Evolutionary conservation across 1,140 invertebrate genomes (phyloP).

Genomic region (Anastatus disparis): DNA sequence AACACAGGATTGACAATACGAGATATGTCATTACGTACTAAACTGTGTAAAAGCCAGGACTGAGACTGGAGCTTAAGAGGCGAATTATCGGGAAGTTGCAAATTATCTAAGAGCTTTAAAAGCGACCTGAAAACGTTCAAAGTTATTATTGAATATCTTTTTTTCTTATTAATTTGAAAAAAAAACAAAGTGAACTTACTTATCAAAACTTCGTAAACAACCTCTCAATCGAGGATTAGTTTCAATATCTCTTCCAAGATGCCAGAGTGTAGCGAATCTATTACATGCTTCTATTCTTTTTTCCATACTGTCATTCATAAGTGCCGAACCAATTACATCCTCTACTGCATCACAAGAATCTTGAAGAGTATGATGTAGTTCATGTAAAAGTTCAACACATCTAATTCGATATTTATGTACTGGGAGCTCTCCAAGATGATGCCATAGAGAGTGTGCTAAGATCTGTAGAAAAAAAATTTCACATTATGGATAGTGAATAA

Average conservation of each 20-base stretch:
- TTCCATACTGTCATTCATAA: constrained; percentile 66
- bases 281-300: constrained; percentile 75
- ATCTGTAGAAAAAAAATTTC: constrained; percentile 64
- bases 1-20: constrained; percentile 84
- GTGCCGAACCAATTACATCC: constrained; percentile 73
- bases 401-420: constrained; percentile 71
- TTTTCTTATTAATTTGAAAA: constrained; percentile 53
- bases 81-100: constrained; percentile 75
- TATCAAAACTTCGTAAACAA: constrained; percentile 66
- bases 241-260: constrained; percentile 77
- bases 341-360: constrained; percentile 77
- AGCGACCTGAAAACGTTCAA: constrained; percentile 69
- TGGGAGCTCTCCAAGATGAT: constrained; percentile 71
- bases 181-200: constrained; percentile 54
- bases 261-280: constrained; percentile 83
- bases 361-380: constrained; percentile 79
- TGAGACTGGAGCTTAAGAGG: constrained; percentile 77
- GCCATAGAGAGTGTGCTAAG: constrained; percentile 76
- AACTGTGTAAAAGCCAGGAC: constrained; percentile 78
- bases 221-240: constrained; percentile 62
- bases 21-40: constrained; percentile 81
- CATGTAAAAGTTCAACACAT: constrained; percentile 77
- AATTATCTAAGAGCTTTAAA: constrained; percentile 82
- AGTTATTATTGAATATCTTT: constrained; percentile 64
- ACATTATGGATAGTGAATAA: too few species aligned